Percentiles rank a stretch among this genome's conserved stretches.
phyloP scores from a whole-genome alignment of 2,113 vertebrate species.

The Leptobrachium ailaonicum region DNA sequence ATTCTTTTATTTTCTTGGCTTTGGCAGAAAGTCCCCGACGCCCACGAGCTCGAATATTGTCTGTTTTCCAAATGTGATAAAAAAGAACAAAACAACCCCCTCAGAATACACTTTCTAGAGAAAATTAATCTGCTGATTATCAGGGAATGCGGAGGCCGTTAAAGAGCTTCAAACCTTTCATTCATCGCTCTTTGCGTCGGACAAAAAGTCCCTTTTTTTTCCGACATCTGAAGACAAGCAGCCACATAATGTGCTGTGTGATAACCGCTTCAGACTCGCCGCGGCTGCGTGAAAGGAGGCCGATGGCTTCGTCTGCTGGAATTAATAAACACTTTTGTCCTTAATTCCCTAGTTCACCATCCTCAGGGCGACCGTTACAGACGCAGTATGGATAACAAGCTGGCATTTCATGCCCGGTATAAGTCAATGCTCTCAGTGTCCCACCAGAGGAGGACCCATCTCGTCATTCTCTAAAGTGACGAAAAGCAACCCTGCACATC shows the following conservation, averaged over 20 bases:
- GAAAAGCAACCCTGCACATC: too few relatives aligned
- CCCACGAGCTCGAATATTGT: background rate
- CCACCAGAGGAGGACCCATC: too few relatives aligned
- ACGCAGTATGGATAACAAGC: background rate
- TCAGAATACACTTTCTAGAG: background rate
- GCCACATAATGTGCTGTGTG: background rate
- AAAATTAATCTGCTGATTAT: background rate
- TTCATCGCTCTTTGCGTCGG: background rate
- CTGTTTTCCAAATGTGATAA: background rate
- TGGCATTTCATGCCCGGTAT: background rate
- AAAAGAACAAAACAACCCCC: background rate
- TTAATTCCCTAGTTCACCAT: background rate
- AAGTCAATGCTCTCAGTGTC: too few relatives aligned
- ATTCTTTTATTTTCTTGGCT: background rate
- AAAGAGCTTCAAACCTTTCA: background rate
- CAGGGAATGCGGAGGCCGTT: background rate
- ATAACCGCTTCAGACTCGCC: background rate
- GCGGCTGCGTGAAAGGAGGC: background rate
- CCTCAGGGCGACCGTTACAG: background rate
- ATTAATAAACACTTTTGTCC: conserved; percentile 14
- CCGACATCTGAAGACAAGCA: background rate
- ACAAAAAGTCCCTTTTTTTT: conserved; percentile 1
- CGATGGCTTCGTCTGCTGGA: background rate
- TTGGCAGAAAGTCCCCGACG: background rate
- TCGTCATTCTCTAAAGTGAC: too few relatives aligned